Evolutionary conservation across 2,797 vertebrate genomes (phyloP).

Genomic region (Clarias pachynema): DNA sequence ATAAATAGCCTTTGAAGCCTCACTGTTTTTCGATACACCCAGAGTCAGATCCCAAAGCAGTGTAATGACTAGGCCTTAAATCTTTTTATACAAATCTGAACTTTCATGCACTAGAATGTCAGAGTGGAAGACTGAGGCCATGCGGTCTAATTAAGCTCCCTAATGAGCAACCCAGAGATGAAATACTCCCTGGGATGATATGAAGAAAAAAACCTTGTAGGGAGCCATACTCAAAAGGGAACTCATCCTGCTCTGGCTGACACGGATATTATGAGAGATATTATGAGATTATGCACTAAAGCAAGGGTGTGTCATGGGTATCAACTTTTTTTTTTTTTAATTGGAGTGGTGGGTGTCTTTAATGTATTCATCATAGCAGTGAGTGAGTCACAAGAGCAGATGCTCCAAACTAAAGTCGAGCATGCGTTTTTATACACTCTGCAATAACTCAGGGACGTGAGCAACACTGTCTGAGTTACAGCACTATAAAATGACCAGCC

Average conservation of each 20-base stretch:
- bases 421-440: constrained; percentile 27
- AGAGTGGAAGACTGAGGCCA: not conserved
- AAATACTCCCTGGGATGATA: not conserved
- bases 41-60: not conserved
- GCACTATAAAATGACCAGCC: constrained; percentile 44
- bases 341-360: not conserved
- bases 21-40: not conserved
- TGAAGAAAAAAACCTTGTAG: not conserved
- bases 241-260: not conserved
- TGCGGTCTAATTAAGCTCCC: not conserved
- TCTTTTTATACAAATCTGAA: not conserved
- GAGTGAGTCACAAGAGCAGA: not conserved
- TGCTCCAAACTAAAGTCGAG: not conserved
- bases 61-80: not conserved
- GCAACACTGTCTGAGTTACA: constrained; percentile 33
- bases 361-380: not conserved
- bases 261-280: not conserved
- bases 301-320: constrained; percentile 4
- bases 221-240: not conserved
- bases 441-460: constrained; percentile 17
- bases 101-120: not conserved
- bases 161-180: not conserved
- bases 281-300: not conserved
- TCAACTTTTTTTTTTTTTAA: not conserved
- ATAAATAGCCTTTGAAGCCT: not conserved